Conservation (phyloP, 2,797 vertebrate species). For the Sebastes vulpes region DNA sequence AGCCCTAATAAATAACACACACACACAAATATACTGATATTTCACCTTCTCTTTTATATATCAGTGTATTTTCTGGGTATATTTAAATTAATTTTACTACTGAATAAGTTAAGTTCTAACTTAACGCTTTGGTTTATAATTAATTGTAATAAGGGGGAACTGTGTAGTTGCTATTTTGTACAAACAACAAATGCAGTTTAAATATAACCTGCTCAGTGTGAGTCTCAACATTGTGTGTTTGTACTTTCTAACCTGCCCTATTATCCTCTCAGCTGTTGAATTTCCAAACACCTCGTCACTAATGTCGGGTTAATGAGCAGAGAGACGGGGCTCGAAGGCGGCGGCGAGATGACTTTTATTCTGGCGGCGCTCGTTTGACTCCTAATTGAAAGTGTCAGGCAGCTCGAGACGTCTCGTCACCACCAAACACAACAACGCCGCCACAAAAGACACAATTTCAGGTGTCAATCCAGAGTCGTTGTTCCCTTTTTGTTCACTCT, state of each 20-base stretch:
- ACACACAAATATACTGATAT: background rate
- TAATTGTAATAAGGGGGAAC: background rate
- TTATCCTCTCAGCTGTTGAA: background rate
- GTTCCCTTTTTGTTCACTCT: background rate
- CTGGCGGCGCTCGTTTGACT: background rate
- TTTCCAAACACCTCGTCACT: background rate
- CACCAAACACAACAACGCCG: background rate
- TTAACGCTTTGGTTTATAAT: background rate
- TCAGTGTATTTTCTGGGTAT: background rate
- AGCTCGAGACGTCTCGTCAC: background rate
- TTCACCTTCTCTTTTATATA: background rate
- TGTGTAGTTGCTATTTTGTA: background rate
- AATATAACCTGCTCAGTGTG: background rate
- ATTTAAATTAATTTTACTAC: no score
- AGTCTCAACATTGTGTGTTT: background rate
- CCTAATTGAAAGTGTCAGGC: slow-evolving; percentile 49
- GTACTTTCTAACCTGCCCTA: background rate
- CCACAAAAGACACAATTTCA: background rate
- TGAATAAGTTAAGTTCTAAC: background rate
- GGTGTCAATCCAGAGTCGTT: background rate
- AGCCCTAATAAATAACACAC: background rate
- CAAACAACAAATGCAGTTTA: background rate
- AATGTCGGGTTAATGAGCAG: slow-evolving; percentile 9
- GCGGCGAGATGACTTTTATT: background rate
- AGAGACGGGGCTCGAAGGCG: background rate